A percentile compares a stretch with the other conserved stretches of the same genome.
phyloP scores from a whole-genome alignment of 2,797 vertebrate species.

The Sebastes itinus region DNA sequence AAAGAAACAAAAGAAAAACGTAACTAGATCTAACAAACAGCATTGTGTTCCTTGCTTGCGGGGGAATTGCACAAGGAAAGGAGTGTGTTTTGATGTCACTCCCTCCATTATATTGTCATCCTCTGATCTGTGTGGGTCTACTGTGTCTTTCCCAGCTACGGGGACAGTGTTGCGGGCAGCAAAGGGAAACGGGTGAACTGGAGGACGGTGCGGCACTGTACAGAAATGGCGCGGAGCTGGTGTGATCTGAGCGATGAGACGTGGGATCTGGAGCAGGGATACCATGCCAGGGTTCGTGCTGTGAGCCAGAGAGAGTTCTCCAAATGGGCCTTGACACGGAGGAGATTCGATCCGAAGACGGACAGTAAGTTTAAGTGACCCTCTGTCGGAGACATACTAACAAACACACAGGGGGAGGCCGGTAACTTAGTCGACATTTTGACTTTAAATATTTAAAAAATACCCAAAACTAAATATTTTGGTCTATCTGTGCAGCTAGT shows the following conservation, averaged over 20 bases:
- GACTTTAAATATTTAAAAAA: neutral
- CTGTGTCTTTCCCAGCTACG: constrained; percentile 73
- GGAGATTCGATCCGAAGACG: constrained; percentile 68
- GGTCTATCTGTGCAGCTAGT: constrained; percentile 53
- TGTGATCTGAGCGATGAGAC: constrained; percentile 81
- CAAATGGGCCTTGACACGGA: constrained; percentile 61
- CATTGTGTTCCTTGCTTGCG: neutral
- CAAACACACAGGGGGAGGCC: neutral
- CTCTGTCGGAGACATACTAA: neutral
- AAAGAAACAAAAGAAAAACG: neutral
- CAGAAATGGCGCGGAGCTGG: constrained; percentile 30
- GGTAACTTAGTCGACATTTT: neutral
- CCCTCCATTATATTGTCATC: neutral
- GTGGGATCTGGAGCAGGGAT: constrained; percentile 57
- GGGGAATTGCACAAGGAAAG: neutral
- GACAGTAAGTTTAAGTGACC: constrained; percentile 76
- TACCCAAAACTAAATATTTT: neutral
- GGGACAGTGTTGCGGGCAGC: constrained; percentile 42
- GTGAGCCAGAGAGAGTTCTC: constrained; percentile 36
- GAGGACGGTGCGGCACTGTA: constrained; percentile 67
- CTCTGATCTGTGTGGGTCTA: neutral
- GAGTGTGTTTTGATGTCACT: neutral
- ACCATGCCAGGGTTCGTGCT: constrained; percentile 74
- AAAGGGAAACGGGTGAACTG: constrained; percentile 53
- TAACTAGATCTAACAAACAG: constrained; percentile 6